phyloP scores from a whole-genome alignment of 2,888 invertebrate genomes.

The Eurois occulta region DNA sequence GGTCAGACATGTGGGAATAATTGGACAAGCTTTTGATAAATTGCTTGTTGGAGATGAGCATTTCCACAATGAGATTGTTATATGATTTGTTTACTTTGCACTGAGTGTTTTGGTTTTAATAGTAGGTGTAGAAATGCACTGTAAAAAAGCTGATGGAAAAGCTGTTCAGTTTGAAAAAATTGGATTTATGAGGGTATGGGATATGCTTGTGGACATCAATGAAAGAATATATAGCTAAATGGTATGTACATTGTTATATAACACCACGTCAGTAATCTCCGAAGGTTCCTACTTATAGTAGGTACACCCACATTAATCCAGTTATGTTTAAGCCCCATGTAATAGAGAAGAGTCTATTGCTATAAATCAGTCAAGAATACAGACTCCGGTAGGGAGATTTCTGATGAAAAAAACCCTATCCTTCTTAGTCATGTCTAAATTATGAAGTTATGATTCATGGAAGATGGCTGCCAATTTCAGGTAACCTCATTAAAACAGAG shows the following conservation, averaged over 20 bases:
- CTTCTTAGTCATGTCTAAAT: background rate
- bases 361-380: too few relatives aligned
- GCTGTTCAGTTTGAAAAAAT: background rate
- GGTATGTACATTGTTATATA: too few relatives aligned
- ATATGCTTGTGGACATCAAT: too few relatives aligned
- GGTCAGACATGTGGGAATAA: slow-evolving; percentile 61
- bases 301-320: too few relatives aligned
- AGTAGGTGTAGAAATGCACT: slow-evolving; percentile 10
- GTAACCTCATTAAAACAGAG: slow-evolving; percentile 1
- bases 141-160: slow-evolving; percentile 1
- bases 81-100: slow-evolving; percentile 36
- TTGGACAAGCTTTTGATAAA: slow-evolving; percentile 60
- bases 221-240: too few relatives aligned
- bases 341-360: too few relatives aligned
- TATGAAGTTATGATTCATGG: slow-evolving; percentile 1
- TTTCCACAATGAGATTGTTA: slow-evolving; percentile 34
- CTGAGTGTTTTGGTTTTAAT: slow-evolving; percentile 1
- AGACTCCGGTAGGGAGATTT: too few relatives aligned
- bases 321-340: too few relatives aligned
- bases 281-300: too few relatives aligned
- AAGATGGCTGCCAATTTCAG: slow-evolving; percentile 28
- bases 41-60: slow-evolving; percentile 24
- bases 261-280: too few relatives aligned
- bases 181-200: background rate
- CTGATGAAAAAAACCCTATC: too few relatives aligned